A percentile compares a stretch with the other conserved stretches of the same genome.
Evolutionary conservation across 1,140 invertebrate genomes (phyloP).

Genomic region (Nilaparvata lugens): DNA sequence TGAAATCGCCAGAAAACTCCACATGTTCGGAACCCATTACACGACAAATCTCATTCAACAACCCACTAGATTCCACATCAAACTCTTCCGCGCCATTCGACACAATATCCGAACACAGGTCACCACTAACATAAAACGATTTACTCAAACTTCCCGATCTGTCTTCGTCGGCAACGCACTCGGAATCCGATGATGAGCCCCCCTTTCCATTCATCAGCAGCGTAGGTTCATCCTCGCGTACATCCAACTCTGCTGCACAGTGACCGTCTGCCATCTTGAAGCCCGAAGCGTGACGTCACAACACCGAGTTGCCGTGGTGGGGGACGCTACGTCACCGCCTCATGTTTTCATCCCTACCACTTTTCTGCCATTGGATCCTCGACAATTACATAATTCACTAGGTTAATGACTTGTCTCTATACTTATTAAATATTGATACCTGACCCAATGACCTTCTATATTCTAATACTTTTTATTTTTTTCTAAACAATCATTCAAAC

Average conservation of each 20-base stretch:
- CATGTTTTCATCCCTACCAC: background rate
- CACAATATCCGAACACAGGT: constrained; percentile 14
- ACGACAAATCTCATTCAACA: constrained; percentile 8
- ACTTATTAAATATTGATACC: constrained; percentile 13
- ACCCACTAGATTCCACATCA: constrained; percentile 6
- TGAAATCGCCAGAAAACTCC: constrained; percentile 10
- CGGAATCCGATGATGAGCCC: background rate
- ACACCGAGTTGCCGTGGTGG: background rate
- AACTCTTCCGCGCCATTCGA: constrained; percentile 9
- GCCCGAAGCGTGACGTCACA: constrained; percentile 2
- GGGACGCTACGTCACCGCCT: constrained; percentile 1
- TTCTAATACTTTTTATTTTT: background rate
- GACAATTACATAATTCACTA: constrained; percentile 12
- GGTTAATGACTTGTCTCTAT: constrained; percentile 8
- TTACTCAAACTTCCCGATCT: constrained; percentile 2
- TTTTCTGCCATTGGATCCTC: background rate
- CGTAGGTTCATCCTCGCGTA: background rate
- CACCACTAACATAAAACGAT: constrained; percentile 11
- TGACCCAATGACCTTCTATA: constrained; percentile 9
- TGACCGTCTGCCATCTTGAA: constrained; percentile 20
- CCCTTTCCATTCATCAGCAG: constrained; percentile 13
- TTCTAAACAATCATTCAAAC: too few species aligned
- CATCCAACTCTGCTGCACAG: constrained; percentile 9
- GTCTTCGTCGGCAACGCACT: background rate
- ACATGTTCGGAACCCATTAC: constrained; percentile 16